Evolutionary conservation across 2,797 vertebrate species (phyloP), one percentile per base, ranked within the genome.

Genomic region (Rhynchonycteris naso): DNA sequence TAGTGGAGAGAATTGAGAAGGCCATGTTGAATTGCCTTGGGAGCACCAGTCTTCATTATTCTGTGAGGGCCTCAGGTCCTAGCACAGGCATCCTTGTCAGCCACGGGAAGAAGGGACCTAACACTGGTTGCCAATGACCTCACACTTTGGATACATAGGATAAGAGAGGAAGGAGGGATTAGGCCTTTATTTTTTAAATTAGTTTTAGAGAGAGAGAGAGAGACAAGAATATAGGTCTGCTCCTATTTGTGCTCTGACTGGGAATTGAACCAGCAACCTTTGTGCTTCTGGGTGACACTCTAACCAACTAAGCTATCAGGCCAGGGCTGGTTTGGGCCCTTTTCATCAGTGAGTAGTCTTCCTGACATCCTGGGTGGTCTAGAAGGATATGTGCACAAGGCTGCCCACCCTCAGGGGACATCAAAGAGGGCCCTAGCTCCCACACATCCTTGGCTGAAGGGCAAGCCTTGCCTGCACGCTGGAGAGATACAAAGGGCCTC

Each of bases 21-120:
- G 35, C 30, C 6, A 0, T n/a, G 15, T 8, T 38, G 54, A 56
- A 65, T 1, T 9, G 38, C 11, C 6, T 6, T 15, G 47, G 4
- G 18, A 35, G 54, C 59, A 18, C 18, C 33, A n/a, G 30, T 19
- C 79, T 75, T 54, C 52, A 14, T 47, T 56, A 30, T 71, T 59
- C 74, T n/a, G 12, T 5, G 59, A 35, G 2, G 10, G 52, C 43
- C 65, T 7, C n/a, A 38, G 24, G 8, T 43, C 47, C 78, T 13
- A 3, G 19, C 10, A 24, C 30, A 61, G 71, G 58, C 7, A 9
- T 47, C 78, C 59, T n/a, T 71, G 54, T 69, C 15, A 56, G 75
- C 69, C 59, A 2, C 7, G 22, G 21, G 16, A 52, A 10, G 58
- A 22, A 82, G 33, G 50, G 28, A 56, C 61, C 1, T 0, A 11